These are phyloP conservation scores for Indicator indicator DNA, from an alignment of 2,113 vertebrate genomes.

Conservation along the genomic window DNA sequence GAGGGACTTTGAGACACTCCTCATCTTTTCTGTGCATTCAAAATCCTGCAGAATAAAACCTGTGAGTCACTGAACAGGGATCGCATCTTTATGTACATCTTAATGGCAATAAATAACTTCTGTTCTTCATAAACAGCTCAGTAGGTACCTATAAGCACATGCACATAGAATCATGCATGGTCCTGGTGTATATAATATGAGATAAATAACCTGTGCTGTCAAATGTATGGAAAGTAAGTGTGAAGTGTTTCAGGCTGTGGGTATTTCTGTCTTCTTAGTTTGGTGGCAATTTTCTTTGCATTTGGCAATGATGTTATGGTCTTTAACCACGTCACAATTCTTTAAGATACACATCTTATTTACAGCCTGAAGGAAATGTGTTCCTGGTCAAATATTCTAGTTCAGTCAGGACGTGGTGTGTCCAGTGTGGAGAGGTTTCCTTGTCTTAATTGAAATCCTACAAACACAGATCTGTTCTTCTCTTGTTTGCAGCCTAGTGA, in stretches of 20 bases:
- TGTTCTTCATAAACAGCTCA: neutral
- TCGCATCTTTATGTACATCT: neutral
- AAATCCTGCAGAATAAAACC: neutral
- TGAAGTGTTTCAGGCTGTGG: neutral
- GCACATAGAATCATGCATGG: neutral
- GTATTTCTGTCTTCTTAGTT: neutral
- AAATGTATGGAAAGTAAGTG: neutral
- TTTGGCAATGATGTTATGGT: neutral
- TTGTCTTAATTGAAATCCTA: neutral
- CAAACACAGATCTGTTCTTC: neutral
- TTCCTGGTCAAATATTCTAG: neutral
- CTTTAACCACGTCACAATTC: neutral
- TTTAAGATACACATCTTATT: neutral
- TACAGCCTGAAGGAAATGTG: neutral
- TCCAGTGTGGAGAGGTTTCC: neutral
- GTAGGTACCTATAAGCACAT: neutral
- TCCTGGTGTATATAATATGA: neutral
- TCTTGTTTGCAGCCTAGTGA: neutral
- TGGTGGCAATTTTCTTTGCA: neutral
- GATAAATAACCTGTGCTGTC: neutral
- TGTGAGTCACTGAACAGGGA: neutral
- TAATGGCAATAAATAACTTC: neutral
- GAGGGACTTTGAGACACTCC: neutral
- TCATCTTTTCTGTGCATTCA: neutral
- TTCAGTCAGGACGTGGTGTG: neutral